These are phyloP conservation scores for Rhingia rostrata DNA, from an alignment of 2,888 invertebrate species.

Conservation along the genomic window DNA sequence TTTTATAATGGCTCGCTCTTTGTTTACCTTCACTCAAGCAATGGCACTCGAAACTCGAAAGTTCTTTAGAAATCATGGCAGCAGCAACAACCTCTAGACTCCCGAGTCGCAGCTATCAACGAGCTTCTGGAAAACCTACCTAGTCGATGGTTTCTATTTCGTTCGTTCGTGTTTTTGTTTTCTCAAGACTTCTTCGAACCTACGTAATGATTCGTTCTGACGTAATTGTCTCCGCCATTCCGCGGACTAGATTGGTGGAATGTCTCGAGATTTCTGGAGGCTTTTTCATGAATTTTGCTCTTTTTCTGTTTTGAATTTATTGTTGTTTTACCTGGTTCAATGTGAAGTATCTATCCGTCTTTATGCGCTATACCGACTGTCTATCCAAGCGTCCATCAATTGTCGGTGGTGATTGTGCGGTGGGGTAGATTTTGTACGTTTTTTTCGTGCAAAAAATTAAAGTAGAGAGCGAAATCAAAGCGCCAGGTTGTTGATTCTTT, in stretches of 20 bases:
- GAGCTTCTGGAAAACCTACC: constrained; percentile 52
- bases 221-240: constrained; percentile 57
- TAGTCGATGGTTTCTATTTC: constrained; percentile 43
- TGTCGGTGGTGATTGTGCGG: constrained; percentile 17
- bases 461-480: constrained; percentile 44
- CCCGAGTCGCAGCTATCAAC: constrained; percentile 14
- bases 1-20: constrained; percentile 60
- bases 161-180: constrained; percentile 2
- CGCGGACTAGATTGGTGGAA: constrained; percentile 38
- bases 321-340: constrained; percentile 39
- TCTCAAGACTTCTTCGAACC: constrained; percentile 30
- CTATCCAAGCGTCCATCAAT: constrained; percentile 58
- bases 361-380: constrained; percentile 45
- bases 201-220: constrained; percentile 63
- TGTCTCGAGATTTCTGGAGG: constrained; percentile 28
- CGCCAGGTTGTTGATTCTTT: constrained; percentile 60
- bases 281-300: constrained; percentile 20
- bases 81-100: constrained; percentile 28
- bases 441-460: constrained; percentile 24
- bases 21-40: constrained; percentile 60
- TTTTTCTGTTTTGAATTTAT: constrained; percentile 26
- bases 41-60: constrained; percentile 57
- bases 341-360: constrained; percentile 45
- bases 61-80: constrained; percentile 56
- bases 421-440: constrained; percentile 28